Evolutionary conservation across 2,797 vertebrate species (phyloP), one percentile per base, ranked within the genome.

Genomic region (Nothura maculosa): DNA sequence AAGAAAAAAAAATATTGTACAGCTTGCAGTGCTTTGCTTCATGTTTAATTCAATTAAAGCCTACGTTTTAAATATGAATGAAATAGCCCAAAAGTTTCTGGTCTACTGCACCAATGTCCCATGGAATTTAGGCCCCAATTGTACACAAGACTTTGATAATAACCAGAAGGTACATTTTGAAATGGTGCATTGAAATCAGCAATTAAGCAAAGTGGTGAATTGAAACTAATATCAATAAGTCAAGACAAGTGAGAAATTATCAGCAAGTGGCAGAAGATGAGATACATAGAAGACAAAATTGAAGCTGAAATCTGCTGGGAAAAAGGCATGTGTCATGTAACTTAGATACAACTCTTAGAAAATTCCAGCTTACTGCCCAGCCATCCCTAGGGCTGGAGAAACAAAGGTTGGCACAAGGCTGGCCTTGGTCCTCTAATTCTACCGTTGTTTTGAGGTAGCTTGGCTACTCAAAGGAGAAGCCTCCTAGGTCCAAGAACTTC

Each of bases 91-190:
- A 70, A 1, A 22, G 45, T 34, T 89, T 87, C 24, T 30, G 57
- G 22, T 43, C 32, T 28, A 34, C 50, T 75, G 58, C 87, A 85
- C 15, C 12, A 47, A 42, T 43, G 48, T 25, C 16, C 27, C 1
- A 0, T n/a, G 52, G 61, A 61, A 19, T 61, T 85, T 22, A 86
- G 55, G 24, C 16, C 45, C 13, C 58, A 27, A 20, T 72, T 28
- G 9, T 74, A 74, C 6, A 45, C 1, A 50, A 40, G 6, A 3
- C 16, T 63, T 84, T 92, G 40, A 36, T 61, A 85, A 64, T 58
- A 86, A 92, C n/a, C 22, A 78, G 58, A 77, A 83, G 61, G 45
- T 64, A 57, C 20, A 22, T 82, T 86, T 58, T 60, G 68, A 92
- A 70, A 28, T 20, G 55, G 42, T 4, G 30, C 8, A 0, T 42